A percentile compares a stretch with the other conserved stretches of the same genome.
Evolutionary conservation across 2,113 vertebrate genomes (phyloP).

Genomic region (Lycocorax pyrrhopterus): DNA sequence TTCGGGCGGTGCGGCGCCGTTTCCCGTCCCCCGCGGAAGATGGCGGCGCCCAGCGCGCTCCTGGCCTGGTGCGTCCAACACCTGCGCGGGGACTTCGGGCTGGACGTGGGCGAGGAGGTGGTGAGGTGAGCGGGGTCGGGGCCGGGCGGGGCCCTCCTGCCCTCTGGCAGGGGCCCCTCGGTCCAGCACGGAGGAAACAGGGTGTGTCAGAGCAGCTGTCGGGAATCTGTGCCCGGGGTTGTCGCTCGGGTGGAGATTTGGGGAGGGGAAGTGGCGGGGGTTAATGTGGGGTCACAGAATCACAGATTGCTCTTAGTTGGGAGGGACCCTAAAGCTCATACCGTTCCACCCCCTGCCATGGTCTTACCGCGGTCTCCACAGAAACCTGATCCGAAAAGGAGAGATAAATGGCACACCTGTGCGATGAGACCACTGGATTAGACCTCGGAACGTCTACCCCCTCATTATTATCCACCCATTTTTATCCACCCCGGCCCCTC

Average conservation of each 20-base stretch:
- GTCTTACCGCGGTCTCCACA: accelerated
- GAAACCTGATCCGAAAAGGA: background rate
- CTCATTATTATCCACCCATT: accelerated
- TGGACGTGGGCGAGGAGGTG: conserved; percentile 90
- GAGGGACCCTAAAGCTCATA: background rate
- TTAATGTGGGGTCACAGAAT: background rate
- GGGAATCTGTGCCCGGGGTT: background rate
- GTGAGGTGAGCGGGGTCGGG: conserved; percentile 76
- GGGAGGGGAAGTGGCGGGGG: accelerated
- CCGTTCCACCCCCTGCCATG: accelerated
- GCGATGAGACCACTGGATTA: accelerated
- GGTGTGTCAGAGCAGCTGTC: background rate
- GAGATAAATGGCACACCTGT: accelerated
- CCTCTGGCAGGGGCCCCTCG: background rate
- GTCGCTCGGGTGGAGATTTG: background rate
- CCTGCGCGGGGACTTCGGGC: conserved; percentile 78
- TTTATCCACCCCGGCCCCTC: background rate
- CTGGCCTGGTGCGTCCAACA: conserved; percentile 84
- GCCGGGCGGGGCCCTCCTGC: background rate
- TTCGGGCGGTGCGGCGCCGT: background rate
- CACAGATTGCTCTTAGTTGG: too few relatives aligned
- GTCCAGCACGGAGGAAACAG: accelerated
- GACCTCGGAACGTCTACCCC: background rate
- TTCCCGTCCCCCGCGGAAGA: conserved; percentile 45
- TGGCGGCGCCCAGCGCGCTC: conserved; percentile 57